phyloP scores from a whole-genome alignment of 1,140 invertebrate species.

The Mizuhopecten yessoensis region DNA sequence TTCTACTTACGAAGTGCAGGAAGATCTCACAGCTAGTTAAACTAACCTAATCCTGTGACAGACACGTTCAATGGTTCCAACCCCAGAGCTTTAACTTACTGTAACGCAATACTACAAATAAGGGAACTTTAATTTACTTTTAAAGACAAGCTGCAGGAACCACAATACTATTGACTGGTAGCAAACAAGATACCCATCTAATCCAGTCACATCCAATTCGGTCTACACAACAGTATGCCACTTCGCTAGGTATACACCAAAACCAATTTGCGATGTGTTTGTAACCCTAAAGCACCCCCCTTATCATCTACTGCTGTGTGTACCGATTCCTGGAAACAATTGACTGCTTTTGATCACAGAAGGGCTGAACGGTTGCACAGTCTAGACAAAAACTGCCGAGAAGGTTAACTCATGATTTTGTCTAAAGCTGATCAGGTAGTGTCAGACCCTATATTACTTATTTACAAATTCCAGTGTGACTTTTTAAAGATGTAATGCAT shows the following conservation, averaged over 20 bases:
- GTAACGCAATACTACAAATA: not conserved
- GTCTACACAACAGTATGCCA: not conserved
- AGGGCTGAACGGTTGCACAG: too few species aligned
- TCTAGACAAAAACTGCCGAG: too few species aligned
- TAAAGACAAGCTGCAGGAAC: not conserved
- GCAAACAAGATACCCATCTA: not conserved
- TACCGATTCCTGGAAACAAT: not conserved
- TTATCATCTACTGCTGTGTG: not conserved
- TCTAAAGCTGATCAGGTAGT: too few species aligned
- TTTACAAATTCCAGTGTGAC: too few species aligned
- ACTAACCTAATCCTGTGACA: too few species aligned
- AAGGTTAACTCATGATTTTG: too few species aligned
- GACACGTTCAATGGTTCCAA: too few species aligned
- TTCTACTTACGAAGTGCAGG: too few species aligned
- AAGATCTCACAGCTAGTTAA: too few species aligned
- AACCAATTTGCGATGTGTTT: constrained; percentile 5
- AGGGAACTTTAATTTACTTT: not conserved
- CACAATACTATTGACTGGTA: not conserved
- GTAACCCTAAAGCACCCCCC: not conserved
- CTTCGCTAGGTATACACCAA: not conserved
- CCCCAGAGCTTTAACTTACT: too few species aligned
- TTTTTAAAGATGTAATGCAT: too few species aligned
- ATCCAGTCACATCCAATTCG: not conserved
- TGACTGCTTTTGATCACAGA: not conserved
- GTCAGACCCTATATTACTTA: too few species aligned